These are phyloP conservation scores for Cancer borealis DNA, from an alignment of 2,888 invertebrate species.

Conservation along the genomic window DNA sequence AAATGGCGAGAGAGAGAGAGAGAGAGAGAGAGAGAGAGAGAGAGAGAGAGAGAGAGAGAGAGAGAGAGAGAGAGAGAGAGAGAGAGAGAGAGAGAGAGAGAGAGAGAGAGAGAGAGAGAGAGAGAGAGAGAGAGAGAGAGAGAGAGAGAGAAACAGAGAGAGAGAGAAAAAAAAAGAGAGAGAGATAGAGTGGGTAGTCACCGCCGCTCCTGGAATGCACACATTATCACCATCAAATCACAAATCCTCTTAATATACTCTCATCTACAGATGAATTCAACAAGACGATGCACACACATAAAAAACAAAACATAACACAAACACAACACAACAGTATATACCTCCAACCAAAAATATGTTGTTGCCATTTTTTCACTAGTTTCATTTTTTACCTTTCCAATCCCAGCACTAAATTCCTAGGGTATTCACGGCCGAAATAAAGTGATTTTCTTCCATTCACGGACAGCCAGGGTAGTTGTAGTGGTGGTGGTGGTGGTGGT, in stretches of 20 bases:
- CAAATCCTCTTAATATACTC: background rate
- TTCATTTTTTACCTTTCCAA: background rate
- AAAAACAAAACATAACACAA: no score
- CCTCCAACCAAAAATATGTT: background rate
- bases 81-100: background rate
- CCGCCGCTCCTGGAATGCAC: background rate
- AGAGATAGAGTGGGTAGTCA: background rate
- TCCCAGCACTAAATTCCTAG: conserved; percentile 21
- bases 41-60: conserved; percentile 32
- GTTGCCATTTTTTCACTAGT: background rate
- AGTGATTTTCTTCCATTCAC: conserved; percentile 30
- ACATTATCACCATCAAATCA: background rate
- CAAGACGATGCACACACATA: no score
- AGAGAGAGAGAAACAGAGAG: background rate
- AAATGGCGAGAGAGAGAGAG: background rate
- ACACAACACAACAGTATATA: no score
- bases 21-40: conserved; percentile 26
- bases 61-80: conserved; percentile 11
- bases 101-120: no score
- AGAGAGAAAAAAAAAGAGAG: no score
- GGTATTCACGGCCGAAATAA: conserved; percentile 22
- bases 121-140: conserved; percentile 27
- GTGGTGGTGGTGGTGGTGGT: conserved; percentile 9
- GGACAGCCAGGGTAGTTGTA: background rate
- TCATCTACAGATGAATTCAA: no score